Evolutionary conservation across 2,888 invertebrate genomes (phyloP).

Genomic region (Aspidiotus rigidus): DNA sequence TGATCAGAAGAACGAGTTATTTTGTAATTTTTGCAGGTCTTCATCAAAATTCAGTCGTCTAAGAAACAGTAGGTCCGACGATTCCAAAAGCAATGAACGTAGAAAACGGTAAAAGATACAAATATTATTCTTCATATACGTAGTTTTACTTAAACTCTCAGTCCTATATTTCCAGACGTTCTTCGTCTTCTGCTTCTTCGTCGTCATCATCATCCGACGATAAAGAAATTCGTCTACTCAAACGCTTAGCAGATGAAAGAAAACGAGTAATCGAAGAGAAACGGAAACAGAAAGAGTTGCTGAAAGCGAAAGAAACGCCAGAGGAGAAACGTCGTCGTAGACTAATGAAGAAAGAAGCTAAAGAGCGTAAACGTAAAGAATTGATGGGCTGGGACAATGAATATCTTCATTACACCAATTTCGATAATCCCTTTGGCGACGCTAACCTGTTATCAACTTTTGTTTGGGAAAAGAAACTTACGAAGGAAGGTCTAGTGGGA

Average conservation of each 20-base stretch:
- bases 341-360: slow-evolving; percentile 80
- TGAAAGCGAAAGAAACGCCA: slow-evolving; percentile 86
- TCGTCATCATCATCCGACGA: slow-evolving; percentile 44
- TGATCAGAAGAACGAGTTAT: too few relatives aligned
- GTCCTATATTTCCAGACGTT: not conserved
- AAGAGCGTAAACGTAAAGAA: slow-evolving; percentile 76
- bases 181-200: slow-evolving; percentile 36
- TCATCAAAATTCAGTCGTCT: too few relatives aligned
- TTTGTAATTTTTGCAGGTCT: too few relatives aligned
- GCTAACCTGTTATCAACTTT: slow-evolving; percentile 88
- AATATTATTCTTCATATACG: too few relatives aligned
- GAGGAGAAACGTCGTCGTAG: slow-evolving; percentile 83
- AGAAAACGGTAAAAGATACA: too few relatives aligned
- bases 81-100: too few relatives aligned
- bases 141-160: too few relatives aligned
- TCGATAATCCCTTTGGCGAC: slow-evolving; percentile 98
- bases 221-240: slow-evolving; percentile 56
- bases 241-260: slow-evolving; percentile 64
- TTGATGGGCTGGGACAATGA: slow-evolving; percentile 97
- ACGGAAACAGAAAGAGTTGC: slow-evolving; percentile 58
- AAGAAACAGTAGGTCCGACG: too few relatives aligned
- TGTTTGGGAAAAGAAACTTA: slow-evolving; percentile 92
- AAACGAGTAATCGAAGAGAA: slow-evolving; percentile 55
- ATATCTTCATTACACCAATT: slow-evolving; percentile 92
- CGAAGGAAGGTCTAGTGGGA: slow-evolving; percentile 79